phyloP scores from a whole-genome alignment of 2,113 vertebrate species.

The Cynocephalus volans region DNA sequence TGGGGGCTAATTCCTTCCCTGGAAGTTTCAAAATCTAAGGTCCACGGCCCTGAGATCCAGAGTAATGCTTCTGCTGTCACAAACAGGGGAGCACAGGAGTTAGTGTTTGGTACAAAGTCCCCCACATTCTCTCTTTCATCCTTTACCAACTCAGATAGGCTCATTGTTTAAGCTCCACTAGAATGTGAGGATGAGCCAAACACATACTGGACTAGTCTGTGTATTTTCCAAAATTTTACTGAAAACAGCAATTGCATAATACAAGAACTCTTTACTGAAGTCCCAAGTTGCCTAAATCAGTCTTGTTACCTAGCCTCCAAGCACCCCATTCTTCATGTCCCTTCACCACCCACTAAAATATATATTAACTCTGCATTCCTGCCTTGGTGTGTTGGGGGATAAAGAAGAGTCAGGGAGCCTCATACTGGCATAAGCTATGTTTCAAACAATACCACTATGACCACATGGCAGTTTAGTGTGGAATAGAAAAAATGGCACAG shows the following conservation, averaged over 20 bases:
- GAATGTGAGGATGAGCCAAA: background rate
- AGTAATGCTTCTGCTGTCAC: background rate
- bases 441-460: background rate
- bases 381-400: background rate
- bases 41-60: background rate
- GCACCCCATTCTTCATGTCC: background rate
- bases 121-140: slow-evolving; percentile 16
- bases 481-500: background rate
- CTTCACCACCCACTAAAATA: background rate
- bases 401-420: background rate
- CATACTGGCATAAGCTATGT: background rate
- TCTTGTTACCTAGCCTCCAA: background rate
- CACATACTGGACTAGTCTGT: background rate
- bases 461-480: background rate
- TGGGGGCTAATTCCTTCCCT: background rate
- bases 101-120: background rate
- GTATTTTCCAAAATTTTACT: slow-evolving; percentile 14
- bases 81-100: background rate
- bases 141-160: background rate
- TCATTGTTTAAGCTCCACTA: background rate
- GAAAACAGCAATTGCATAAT: background rate
- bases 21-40: background rate
- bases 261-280: slow-evolving; percentile 3
- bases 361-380: background rate
- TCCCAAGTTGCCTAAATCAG: background rate